Conservation (phyloP, 2,113 vertebrate genomes). For the Campylomormyrus numenius region DNA sequence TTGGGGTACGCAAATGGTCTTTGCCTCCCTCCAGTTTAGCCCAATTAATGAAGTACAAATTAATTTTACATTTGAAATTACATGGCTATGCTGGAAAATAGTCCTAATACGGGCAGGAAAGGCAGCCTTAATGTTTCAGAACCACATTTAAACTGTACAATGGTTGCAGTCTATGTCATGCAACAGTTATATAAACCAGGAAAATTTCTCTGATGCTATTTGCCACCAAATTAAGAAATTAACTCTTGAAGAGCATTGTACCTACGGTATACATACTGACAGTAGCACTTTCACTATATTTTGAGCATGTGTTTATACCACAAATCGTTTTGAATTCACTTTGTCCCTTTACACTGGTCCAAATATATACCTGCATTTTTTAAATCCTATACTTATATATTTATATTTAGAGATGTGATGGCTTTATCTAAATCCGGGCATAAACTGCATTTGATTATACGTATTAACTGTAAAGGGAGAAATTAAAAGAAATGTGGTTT, state of each 20-base stretch:
- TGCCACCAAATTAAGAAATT: not conserved
- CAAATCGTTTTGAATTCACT: not conserved
- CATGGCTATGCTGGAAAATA: slow-evolving; percentile 17
- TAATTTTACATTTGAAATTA: slow-evolving; percentile 37
- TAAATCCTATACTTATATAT: not conserved
- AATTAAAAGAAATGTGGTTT: not conserved
- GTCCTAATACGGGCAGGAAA: slow-evolving; percentile 20
- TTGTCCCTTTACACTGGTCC: not conserved
- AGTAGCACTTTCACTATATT: not conserved
- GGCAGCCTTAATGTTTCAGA: not conserved
- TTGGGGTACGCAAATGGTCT: slow-evolving; percentile 46
- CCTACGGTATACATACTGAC: not conserved
- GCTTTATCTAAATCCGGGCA: not conserved
- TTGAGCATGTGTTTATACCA: not conserved
- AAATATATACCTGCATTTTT: not conserved
- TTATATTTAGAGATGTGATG: not conserved
- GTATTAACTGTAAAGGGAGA: not conserved
- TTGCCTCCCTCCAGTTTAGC: slow-evolving; percentile 35
- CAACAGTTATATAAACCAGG: not conserved
- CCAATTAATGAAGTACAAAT: slow-evolving; percentile 44
- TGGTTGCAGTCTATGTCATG: not conserved
- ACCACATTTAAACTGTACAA: not conserved
- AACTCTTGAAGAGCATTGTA: not conserved
- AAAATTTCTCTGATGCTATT: not conserved
- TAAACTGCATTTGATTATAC: not conserved